phyloP scores from a whole-genome alignment of 2,888 invertebrate species.

The Drosophila robusta region DNA sequence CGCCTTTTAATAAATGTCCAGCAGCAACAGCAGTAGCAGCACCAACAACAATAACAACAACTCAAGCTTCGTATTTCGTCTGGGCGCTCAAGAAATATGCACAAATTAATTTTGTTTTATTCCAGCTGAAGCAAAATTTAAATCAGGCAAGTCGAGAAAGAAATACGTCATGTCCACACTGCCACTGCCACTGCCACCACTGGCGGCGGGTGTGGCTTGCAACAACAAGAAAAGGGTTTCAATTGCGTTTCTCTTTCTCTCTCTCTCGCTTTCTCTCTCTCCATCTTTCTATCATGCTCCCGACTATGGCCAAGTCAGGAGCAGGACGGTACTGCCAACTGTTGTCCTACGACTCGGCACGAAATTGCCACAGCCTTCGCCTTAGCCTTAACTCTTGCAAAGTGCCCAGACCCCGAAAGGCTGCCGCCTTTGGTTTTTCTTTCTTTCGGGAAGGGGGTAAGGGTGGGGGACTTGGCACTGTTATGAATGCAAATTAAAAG shows the following conservation, averaged over 20 bases:
- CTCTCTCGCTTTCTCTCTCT: constrained; percentile 8
- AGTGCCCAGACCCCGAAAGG: constrained; percentile 12
- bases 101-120: constrained; percentile 82
- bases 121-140: constrained; percentile 75
- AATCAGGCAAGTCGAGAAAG: constrained; percentile 65
- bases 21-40: constrained; percentile 35
- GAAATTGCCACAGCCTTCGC: constrained; percentile 38
- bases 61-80: constrained; percentile 72
- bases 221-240: constrained; percentile 77
- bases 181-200: constrained; percentile 15
- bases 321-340: constrained; percentile 53
- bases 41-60: constrained; percentile 11
- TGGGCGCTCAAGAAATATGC: constrained; percentile 78
- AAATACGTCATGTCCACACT: constrained; percentile 77
- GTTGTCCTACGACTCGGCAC: constrained; percentile 51
- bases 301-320: constrained; percentile 34
- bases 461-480: constrained; percentile 57
- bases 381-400: constrained; percentile 44
- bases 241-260: constrained; percentile 49
- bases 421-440: constrained; percentile 30
- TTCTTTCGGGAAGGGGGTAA: background rate
- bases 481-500: constrained; percentile 85
- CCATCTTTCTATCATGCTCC: too few species aligned
- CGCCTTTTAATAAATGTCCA: constrained; percentile 79
- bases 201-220: constrained; percentile 20